Evolutionary conservation across 2,888 invertebrate genomes (phyloP).

Genomic region (Nomada lathburiana): DNA sequence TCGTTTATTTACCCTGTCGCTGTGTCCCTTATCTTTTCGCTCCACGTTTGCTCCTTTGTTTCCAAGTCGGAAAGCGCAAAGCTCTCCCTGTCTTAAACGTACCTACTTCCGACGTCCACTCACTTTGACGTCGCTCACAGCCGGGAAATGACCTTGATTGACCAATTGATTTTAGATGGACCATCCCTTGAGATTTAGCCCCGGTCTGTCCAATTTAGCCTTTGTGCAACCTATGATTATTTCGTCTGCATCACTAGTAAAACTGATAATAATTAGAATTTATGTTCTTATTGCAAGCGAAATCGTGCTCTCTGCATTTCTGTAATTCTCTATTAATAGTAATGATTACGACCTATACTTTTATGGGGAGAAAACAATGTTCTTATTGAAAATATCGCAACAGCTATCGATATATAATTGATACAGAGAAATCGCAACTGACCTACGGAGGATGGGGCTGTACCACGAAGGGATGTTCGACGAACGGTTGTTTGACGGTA

Average conservation of each 20-base stretch:
- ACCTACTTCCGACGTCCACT: slow-evolving; percentile 1
- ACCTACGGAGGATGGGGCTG: slow-evolving; percentile 67
- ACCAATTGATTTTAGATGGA: slow-evolving; percentile 18
- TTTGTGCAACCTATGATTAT: background rate
- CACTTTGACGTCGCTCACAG: slow-evolving; percentile 19
- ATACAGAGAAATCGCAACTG: slow-evolving; percentile 78
- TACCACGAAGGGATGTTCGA: slow-evolving; percentile 63
- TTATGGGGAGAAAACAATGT: background rate
- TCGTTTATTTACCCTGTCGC: slow-evolving; percentile 5
- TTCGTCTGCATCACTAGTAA: background rate
- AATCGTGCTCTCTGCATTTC: background rate
- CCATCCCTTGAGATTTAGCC: background rate
- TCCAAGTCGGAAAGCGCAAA: slow-evolving; percentile 18
- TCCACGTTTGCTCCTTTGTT: slow-evolving; percentile 23
- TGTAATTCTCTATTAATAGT: background rate
- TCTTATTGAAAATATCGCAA: background rate
- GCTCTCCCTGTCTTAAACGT: slow-evolving; percentile 8
- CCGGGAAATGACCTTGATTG: slow-evolving; percentile 9
- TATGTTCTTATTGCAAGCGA: background rate
- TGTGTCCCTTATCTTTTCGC: slow-evolving; percentile 7
- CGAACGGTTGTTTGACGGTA: slow-evolving; percentile 76
- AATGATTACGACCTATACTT: background rate
- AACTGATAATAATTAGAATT: background rate
- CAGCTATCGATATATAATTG: slow-evolving; percentile 74
- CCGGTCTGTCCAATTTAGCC: background rate